phyloP scores from a whole-genome alignment of 2,888 invertebrate genomes.

The Augiades crinisus region DNA sequence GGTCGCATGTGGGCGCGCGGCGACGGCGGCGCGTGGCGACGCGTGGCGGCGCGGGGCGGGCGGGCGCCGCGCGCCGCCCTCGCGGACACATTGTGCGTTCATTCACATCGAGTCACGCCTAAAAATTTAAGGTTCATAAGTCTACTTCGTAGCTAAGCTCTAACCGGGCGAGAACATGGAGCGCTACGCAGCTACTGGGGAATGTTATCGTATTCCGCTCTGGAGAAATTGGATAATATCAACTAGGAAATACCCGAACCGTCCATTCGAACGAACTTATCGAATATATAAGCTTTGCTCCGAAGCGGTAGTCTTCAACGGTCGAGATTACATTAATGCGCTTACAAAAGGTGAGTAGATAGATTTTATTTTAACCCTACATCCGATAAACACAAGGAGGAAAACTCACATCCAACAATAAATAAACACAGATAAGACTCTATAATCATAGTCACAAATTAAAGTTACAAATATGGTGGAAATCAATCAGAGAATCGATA shows the following conservation, averaged over 20 bases:
- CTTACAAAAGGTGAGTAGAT: too few relatives aligned
- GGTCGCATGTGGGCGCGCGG: not conserved
- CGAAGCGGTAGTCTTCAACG: too few relatives aligned
- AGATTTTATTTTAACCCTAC: too few relatives aligned
- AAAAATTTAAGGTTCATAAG: slow-evolving; percentile 42
- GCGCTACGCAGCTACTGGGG: not conserved
- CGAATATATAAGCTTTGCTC: too few relatives aligned
- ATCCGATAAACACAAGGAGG: too few relatives aligned
- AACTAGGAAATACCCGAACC: not conserved
- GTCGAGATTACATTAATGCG: too few relatives aligned
- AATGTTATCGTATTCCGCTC: not conserved
- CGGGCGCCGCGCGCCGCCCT: not conserved
- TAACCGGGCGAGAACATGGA: slow-evolving; percentile 39
- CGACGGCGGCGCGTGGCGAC: slow-evolving; percentile 1
- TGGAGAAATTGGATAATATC: not conserved
- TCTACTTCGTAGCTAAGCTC: slow-evolving; percentile 54
- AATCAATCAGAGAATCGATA: too few relatives aligned
- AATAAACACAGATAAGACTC: too few relatives aligned
- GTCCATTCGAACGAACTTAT: not conserved
- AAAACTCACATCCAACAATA: too few relatives aligned
- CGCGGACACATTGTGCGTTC: slow-evolving; percentile 49
- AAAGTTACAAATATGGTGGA: too few relatives aligned
- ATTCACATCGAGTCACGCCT: slow-evolving; percentile 46
- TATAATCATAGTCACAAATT: too few relatives aligned
- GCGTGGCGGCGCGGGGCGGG: slow-evolving; percentile 1